These are phyloP conservation scores for Luffia ferchaultella DNA, from an alignment of 2,888 invertebrate species.

Conservation along the genomic window DNA sequence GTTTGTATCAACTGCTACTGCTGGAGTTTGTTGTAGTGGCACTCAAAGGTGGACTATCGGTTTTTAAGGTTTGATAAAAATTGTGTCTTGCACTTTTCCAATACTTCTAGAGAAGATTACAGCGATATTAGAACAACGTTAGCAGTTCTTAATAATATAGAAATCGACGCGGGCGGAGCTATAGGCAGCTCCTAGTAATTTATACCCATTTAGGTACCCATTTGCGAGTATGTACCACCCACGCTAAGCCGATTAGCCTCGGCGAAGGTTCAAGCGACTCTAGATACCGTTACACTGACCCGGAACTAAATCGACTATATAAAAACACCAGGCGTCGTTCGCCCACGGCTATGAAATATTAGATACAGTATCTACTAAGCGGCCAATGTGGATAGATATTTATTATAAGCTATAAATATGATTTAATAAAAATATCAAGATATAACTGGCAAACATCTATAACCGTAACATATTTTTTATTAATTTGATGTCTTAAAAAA, in stretches of 20 bases:
- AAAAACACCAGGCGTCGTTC: no score
- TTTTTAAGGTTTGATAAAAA: neutral
- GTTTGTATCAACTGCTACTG: no score
- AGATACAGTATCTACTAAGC: neutral
- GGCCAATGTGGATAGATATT: neutral
- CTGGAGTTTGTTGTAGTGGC: no score
- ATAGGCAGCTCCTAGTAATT: no score
- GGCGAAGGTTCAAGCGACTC: neutral
- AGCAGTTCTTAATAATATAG: neutral
- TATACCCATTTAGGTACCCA: no score
- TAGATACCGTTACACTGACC: neutral
- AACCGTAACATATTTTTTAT: no score
- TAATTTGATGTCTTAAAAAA: no score
- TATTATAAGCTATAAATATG: neutral
- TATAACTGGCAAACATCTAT: no score
- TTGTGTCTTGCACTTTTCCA: neutral
- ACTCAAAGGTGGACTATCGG: neutral
- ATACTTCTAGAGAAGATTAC: neutral
- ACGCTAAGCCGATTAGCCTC: neutral
- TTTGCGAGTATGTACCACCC: neutral
- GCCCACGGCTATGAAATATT: neutral
- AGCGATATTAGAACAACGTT: neutral
- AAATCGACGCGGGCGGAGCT: neutral
- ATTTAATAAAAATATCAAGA: no score
- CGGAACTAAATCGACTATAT: neutral